phyloP scores from a whole-genome alignment of 2,888 invertebrate genomes.

The Ophion costatus region DNA sequence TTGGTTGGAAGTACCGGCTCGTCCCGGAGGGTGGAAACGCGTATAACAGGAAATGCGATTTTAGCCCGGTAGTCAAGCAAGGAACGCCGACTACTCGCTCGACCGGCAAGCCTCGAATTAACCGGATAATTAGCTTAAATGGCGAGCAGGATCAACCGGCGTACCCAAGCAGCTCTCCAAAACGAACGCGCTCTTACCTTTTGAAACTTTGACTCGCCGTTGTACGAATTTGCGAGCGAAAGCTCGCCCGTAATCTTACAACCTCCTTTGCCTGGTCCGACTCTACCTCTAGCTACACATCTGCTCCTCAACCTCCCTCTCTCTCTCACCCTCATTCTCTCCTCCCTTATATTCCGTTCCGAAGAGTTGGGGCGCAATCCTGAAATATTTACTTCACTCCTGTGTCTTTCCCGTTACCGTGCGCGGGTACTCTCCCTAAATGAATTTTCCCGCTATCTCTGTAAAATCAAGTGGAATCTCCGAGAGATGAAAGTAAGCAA shows the following conservation, averaged over 20 bases:
- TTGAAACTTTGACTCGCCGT: conserved; percentile 60
- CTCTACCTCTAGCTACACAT: conserved; percentile 12
- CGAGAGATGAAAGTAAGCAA: not conserved
- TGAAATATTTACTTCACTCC: conserved; percentile 57
- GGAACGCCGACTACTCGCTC: conserved; percentile 36
- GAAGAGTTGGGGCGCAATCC: conserved; percentile 30
- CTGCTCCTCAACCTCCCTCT: conserved; percentile 10
- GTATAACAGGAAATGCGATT: conserved; percentile 52
- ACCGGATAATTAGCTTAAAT: conserved; percentile 67
- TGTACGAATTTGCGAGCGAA: conserved; percentile 51
- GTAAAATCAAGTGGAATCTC: conserved; percentile 19
- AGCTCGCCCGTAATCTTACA: conserved; percentile 56
- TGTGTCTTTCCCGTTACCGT: not conserved
- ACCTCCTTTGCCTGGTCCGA: conserved; percentile 14
- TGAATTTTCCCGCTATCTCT: conserved; percentile 20
- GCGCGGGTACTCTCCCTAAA: conserved; percentile 33
- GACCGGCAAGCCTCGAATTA: conserved; percentile 65
- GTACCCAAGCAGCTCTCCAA: conserved; percentile 17
- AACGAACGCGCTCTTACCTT: conserved; percentile 24
- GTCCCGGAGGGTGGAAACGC: conserved; percentile 6
- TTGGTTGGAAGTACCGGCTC: not conserved
- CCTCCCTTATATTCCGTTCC: conserved; percentile 13
- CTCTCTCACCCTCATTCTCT: conserved; percentile 6
- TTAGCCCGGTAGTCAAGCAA: conserved; percentile 28
- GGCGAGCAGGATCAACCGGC: conserved; percentile 61